Evolutionary conservation across 2,888 invertebrate genomes (phyloP), one percentile per base, ranked within the genome.

Genomic region (Bursaphelenchus okinawaensis): DNA sequence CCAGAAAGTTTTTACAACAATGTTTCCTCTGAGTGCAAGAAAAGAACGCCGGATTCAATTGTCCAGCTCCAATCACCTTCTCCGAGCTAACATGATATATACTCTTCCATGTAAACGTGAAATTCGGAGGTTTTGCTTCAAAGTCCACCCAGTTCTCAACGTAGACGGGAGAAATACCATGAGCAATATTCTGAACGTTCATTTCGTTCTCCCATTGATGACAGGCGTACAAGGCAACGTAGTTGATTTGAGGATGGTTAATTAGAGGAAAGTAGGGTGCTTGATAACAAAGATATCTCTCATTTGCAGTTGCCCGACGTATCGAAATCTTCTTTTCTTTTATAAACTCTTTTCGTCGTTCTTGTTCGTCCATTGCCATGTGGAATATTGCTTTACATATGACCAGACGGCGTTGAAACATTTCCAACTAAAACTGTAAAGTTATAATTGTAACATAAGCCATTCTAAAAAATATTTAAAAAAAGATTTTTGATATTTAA

Each of bases 101-200:
- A 6, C 19, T n/a, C 24, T 50, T 9, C 28, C 19, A 23, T 1
- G 1, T 1, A 4, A 59, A 59, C 55, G 19, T 20, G 52, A 59
- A 59, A 6, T 59, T 20, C 12, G 8, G 9, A n/a, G 60, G 60
- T 6, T 31, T 50, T 1, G 50, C 19, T 6, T 59, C 62, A 26
- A 40, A 23, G 59, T 69, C 69, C 20, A 73, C 63, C 69, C 69
- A 69, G 31, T 69, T 69, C 60, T 69, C 69, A 27, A 69, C 69
- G 23, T 67, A 68, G 26, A 69, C 55, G 19, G 65, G 62, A 22
- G 66, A 71, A 27, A 68, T 31, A 9, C 52, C 52, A n/a, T 19
- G 50, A 12, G 22, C 16, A 19, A 20, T n/a, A 16, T 29, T 40
- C 16, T 24, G 22, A 7, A n/a, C 55, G 23, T 62, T 72, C 59